A percentile compares a stretch with the other conserved stretches of the same genome.
These are phyloP conservation scores for Hipparchia sbordonii DNA, from an alignment of 2,888 invertebrate genomes.

Conservation along the genomic window DNA sequence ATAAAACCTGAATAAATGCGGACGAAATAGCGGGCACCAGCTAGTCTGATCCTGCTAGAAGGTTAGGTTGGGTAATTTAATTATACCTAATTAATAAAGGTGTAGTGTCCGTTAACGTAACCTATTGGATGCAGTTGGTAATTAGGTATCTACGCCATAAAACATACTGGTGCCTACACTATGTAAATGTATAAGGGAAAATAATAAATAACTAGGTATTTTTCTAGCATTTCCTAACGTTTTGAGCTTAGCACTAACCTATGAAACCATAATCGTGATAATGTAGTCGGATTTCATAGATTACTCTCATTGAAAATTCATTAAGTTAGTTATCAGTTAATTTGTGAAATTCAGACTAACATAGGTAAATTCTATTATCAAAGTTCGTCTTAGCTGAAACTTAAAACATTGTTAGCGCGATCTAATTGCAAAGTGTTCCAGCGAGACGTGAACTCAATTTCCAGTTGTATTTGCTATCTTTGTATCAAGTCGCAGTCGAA, in stretches of 20 bases:
- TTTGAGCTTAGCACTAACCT: not conserved
- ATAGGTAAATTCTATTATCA: constrained; percentile 20
- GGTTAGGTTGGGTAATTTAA: no score
- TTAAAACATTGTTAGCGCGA: constrained; percentile 38
- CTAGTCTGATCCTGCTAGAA: no score
- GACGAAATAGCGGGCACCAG: no score
- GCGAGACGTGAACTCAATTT: constrained; percentile 46
- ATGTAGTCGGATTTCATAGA: not conserved
- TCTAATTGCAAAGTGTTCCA: constrained; percentile 39
- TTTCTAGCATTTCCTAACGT: no score
- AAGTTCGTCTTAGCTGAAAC: constrained; percentile 24
- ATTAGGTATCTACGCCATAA: no score
- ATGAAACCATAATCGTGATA: not conserved
- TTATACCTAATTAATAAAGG: no score
- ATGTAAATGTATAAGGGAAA: no score
- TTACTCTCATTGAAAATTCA: not conserved
- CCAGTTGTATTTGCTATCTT: constrained; percentile 46
- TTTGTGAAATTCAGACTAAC: constrained; percentile 12
- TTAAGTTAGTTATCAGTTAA: constrained; percentile 3
- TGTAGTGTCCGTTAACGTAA: no score
- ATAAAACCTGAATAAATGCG: no score
- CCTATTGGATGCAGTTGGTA: no score
- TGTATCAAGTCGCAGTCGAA: constrained; percentile 45
- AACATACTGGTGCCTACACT: no score
- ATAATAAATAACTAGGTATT: no score